Evolutionary conservation across 2,113 vertebrate genomes (phyloP).

Genomic region (Melanostigma gelatinosum): DNA sequence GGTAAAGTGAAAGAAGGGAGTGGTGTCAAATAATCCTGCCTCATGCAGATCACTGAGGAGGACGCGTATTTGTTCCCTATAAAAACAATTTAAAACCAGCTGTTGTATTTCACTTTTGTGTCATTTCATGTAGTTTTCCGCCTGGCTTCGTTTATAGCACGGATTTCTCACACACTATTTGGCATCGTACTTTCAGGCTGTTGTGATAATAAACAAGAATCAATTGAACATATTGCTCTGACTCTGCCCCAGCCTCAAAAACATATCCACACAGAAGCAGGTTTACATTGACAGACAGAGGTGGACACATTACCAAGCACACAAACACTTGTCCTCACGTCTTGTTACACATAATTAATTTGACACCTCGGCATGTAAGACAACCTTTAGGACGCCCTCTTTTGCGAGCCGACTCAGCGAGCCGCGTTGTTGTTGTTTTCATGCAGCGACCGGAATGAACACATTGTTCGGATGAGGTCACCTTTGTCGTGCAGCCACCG

Average conservation of each 20-base stretch:
- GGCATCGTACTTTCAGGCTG: neutral
- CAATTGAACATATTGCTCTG: neutral
- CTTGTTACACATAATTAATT: conserved; percentile 57
- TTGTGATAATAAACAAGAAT: neutral
- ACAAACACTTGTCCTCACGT: conserved; percentile 19
- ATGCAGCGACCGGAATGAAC: conserved; percentile 19
- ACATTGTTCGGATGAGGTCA: conserved; percentile 60
- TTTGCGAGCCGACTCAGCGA: neutral
- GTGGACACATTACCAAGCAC: conserved; percentile 6
- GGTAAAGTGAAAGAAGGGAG: conserved; percentile 76
- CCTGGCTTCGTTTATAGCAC: no score
- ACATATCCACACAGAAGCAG: neutral
- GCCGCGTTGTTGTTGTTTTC: neutral
- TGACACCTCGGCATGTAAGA: conserved; percentile 55
- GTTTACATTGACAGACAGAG: conserved; percentile 10
- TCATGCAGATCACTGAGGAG: neutral
- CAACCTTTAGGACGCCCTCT: conserved; percentile 46
- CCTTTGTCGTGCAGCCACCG: conserved; percentile 27
- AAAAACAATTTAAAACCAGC: neutral
- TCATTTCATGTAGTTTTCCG: neutral
- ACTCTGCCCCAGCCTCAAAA: neutral
- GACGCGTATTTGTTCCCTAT: neutral
- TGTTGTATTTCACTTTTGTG: neutral
- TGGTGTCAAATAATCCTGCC: neutral
- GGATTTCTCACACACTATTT: neutral